These are phyloP conservation scores for Microtus oregoni DNA, from an alignment of 2,113 vertebrate genomes.

Conservation along the genomic window DNA sequence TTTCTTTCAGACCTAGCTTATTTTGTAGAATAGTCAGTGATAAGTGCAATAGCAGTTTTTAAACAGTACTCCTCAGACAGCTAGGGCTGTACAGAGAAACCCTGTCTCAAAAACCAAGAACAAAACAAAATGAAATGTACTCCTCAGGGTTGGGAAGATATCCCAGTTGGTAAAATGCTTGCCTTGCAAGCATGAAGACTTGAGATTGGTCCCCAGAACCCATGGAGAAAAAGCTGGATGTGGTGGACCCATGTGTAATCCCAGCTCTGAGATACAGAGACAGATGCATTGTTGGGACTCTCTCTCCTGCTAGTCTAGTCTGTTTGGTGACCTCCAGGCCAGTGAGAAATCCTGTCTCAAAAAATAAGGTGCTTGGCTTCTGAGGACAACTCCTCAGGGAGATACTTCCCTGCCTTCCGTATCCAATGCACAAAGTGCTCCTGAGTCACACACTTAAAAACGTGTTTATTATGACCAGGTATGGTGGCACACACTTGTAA, in stretches of 20 bases:
- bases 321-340: background rate
- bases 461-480: background rate
- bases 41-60: background rate
- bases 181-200: background rate
- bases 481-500: background rate
- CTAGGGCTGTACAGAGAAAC: background rate
- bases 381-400: background rate
- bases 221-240: background rate
- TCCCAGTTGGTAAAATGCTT: background rate
- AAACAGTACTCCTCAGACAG: background rate
- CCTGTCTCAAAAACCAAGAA: background rate
- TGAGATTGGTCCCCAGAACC: background rate
- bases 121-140: background rate
- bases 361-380: background rate
- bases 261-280: background rate
- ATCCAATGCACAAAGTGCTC: background rate
- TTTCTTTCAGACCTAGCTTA: constrained; percentile 3
- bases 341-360: background rate
- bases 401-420: background rate
- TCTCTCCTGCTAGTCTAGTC: background rate
- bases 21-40: constrained; percentile 39
- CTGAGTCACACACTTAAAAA: background rate
- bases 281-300: no score
- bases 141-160: background rate
- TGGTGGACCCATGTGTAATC: background rate